Evolutionary conservation across 1,140 invertebrate species (phyloP), one percentile per base, ranked within the genome.

Genomic region (Hyles vespertilio): DNA sequence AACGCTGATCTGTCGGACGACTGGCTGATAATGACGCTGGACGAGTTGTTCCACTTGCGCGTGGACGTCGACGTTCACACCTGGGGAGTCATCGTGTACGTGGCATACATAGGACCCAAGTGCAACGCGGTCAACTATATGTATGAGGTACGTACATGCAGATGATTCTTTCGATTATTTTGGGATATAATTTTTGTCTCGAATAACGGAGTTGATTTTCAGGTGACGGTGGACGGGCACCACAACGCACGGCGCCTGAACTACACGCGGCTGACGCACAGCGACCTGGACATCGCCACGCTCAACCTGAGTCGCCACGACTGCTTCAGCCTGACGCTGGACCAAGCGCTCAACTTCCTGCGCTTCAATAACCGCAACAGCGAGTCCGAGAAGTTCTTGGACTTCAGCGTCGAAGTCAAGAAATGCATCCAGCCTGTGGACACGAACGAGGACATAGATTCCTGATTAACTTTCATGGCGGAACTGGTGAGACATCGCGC

Each of bases 291-390:
- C 51, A 79, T 67, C 56, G 58, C 72, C 0, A 64, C 74, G 1
- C 47, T 79, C 6, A 79, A 79, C 65, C 61, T 77, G 11, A 77
- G 64, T 33, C 69, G 75, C 0, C 72, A 79, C 57, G 85, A 86
- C 59, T 88, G 82, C 68, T 88, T 87, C 72, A 74, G 81, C 63
- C 65, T 88, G n/a, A 73, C 81, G 1, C 63, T 81, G 11, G 82
- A 82, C 33, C 79, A 85, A 59, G 77, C 82, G 0, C 59, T 76
- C 52, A 85, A 85, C 62, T 86, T 77, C 69, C 51, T 81, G 3
- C 63, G 77, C 12, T 47, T 68, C 50, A 80, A 78, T 55, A 79
- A 73, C 55, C 59, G 70, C 5, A 66, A 75, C 44, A 70, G 69
- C 58, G 74, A 79, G 22, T 56, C 72, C 1, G 77, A 84, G 43